phyloP scores from a whole-genome alignment of 2,888 invertebrate genomes.

The Conops quadrifasciatus region DNA sequence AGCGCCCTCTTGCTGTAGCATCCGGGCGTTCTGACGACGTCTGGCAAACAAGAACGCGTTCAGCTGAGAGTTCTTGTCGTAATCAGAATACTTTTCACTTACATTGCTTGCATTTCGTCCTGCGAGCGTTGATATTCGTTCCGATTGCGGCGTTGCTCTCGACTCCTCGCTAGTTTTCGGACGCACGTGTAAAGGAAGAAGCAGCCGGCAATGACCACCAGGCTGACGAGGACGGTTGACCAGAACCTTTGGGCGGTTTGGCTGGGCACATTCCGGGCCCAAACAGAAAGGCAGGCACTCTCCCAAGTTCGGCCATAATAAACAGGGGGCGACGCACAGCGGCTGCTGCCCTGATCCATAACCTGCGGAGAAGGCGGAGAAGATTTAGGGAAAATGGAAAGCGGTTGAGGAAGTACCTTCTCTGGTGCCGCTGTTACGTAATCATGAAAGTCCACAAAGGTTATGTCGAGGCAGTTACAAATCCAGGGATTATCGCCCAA shows the following conservation, averaged over 20 bases:
- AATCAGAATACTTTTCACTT: constrained; percentile 40
- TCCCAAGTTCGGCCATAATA: constrained; percentile 75
- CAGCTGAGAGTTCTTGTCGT: background rate
- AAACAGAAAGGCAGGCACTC: constrained; percentile 71
- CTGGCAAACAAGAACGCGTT: constrained; percentile 46
- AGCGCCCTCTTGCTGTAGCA: constrained; percentile 68
- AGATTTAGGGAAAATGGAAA: background rate
- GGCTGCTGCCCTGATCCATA: constrained; percentile 64
- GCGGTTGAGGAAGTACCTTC: constrained; percentile 54
- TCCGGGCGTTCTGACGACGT: constrained; percentile 67
- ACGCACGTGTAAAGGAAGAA: constrained; percentile 51
- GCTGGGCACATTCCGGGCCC: constrained; percentile 67
- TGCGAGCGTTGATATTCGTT: constrained; percentile 67
- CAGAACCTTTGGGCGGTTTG: constrained; percentile 68
- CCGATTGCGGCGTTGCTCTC: constrained; percentile 59
- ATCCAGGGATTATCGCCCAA: constrained; percentile 80
- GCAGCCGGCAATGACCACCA: constrained; percentile 56
- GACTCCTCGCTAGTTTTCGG: constrained; percentile 69
- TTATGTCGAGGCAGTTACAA: constrained; percentile 73
- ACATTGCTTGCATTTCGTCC: constrained; percentile 62
- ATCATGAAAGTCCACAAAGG: constrained; percentile 72
- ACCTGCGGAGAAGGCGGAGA: constrained; percentile 49
- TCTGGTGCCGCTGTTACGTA: constrained; percentile 70
- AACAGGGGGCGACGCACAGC: constrained; percentile 74
- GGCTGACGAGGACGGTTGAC: constrained; percentile 70